These are phyloP conservation scores for Simalia tracyae DNA, from an alignment of 2,797 vertebrate genomes.

Conservation along the genomic window DNA sequence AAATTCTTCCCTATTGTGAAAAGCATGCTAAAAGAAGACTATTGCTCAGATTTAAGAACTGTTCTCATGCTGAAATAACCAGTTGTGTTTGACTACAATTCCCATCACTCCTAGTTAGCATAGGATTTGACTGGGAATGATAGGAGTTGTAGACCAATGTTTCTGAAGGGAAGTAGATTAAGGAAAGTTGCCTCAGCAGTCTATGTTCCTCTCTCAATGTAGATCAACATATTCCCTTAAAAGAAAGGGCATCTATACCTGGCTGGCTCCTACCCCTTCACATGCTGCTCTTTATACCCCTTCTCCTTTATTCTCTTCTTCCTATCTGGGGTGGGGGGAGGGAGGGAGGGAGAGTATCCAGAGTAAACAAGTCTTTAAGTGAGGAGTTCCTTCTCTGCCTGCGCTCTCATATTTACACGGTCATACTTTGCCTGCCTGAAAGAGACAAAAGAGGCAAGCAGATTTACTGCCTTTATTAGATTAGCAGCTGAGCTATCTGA, in stretches of 20 bases:
- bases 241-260: neutral
- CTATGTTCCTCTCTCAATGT: neutral
- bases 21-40: neutral
- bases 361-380: neutral
- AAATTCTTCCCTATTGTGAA: neutral
- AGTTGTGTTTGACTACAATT: neutral
- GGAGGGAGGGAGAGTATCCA: neutral
- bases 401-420: slow-evolving; percentile 24
- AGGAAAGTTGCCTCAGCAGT: neutral
- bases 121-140: neutral
- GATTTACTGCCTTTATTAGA: slow-evolving; percentile 7
- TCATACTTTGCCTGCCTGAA: slow-evolving; percentile 4
- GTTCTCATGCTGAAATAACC: neutral
- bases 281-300: neutral
- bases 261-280: neutral
- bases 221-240: neutral
- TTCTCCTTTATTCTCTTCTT: neutral
- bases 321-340: neutral
- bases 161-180: neutral
- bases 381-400: neutral
- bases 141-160: neutral
- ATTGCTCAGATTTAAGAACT: neutral
- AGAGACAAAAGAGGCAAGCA: neutral
- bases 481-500: neutral
- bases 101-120: neutral